Percentiles rank a stretch among this genome's conserved stretches.
Conservation (phyloP, 2,888 invertebrate genomes). For the Microctonus brassicae region DNA sequence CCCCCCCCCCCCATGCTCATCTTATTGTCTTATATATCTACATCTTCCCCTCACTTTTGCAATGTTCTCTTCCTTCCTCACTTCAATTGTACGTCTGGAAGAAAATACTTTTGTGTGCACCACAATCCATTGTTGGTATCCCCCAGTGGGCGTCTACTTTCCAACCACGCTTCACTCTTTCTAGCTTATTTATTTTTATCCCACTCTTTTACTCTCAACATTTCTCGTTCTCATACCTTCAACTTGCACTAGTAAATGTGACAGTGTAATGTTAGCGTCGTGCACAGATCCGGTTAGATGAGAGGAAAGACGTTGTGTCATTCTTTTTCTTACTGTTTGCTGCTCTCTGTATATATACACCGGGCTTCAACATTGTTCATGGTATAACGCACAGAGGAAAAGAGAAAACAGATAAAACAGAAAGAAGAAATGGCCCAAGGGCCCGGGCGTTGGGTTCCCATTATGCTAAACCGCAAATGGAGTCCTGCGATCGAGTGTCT, state of each 20-base stretch:
- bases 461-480: slow-evolving; percentile 70
- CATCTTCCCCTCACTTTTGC: neutral
- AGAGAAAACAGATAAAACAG: slow-evolving; percentile 39
- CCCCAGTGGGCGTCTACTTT: slow-evolving; percentile 39
- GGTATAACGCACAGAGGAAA: slow-evolving; percentile 37
- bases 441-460: slow-evolving; percentile 68
- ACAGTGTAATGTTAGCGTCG: slow-evolving; percentile 34
- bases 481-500: slow-evolving; percentile 70
- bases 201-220: slow-evolving; percentile 10
- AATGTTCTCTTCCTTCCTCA: neutral
- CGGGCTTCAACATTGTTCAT: slow-evolving; percentile 21
- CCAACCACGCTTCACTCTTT: slow-evolving; percentile 35
- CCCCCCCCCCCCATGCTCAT: slow-evolving; percentile 1
- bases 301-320: slow-evolving; percentile 1
- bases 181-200: slow-evolving; percentile 53
- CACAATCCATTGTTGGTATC: slow-evolving; percentile 42
- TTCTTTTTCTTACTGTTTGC: slow-evolving; percentile 34
- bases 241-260: slow-evolving; percentile 37
- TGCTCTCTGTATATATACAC: slow-evolving; percentile 9
- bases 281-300: slow-evolving; percentile 26
- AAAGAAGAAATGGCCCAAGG: slow-evolving; percentile 52
- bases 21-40: neutral
- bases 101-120: slow-evolving; percentile 46
- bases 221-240: neutral
- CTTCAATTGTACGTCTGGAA: slow-evolving; percentile 11